Base-by-base conservation (phyloP, 2,888 invertebrate species). In the Leptarthrus brevirostris region DNA sequence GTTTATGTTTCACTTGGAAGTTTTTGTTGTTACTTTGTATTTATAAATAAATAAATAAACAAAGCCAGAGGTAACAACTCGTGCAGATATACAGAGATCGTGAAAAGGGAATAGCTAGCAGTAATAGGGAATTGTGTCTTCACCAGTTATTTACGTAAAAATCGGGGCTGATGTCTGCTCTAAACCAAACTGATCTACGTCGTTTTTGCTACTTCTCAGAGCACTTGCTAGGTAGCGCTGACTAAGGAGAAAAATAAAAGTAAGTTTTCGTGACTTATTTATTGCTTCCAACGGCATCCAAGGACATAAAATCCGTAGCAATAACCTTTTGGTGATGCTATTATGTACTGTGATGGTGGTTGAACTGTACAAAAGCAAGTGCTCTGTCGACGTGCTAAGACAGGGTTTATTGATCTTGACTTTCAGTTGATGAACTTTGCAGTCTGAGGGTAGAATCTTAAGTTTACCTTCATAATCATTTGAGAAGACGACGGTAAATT, bases 281-380 rank as follows among this genome's bases (percentile, higher is more conserved):
- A 76, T 76, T 74, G 53, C 76, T 70, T 72, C 44, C 74, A 76
- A 73, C 72, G 74, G 74, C 72, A 76, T 72, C 76, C 76, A 76
- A 76, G 76, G 76, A 76, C 76, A 76, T 74, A 74, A 72, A 74
- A 72, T 76, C 69, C 53, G 74, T 76, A 74, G 74, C 76, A 76
- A 74, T 76, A 74, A 76, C 76, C 76, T 74, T 70, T 72, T 54
- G 53, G 52, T 54, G 70, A 20, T 26, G 40, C 54, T 47, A 66
- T 66, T 47, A 47, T 47, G 64, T 47, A 66, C 44, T 44, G 64
- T 24, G 64, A 16, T 66, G 47, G 64, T 24, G 26, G 64, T 24
- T 66, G 64, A 66, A 66, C 47, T 66, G 47, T 47, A 24, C 47
- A 66, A 66, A 66, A 26, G 47, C 47, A 24, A 47, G 47, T 47